Conservation (phyloP, 2,888 invertebrate species). For the Cataglyphis albicans region DNA sequence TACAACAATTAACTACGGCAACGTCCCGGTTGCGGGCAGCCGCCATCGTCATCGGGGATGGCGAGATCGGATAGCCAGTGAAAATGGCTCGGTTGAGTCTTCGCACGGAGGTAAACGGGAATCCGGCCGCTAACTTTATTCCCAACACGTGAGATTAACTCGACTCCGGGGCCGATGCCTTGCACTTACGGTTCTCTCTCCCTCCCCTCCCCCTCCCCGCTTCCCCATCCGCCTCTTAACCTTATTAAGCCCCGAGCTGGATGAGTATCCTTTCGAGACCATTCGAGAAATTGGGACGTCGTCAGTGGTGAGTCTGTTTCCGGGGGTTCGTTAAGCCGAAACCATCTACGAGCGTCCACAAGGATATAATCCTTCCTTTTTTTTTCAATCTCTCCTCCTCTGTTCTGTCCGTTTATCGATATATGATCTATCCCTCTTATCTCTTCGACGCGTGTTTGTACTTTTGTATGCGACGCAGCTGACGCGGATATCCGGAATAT, state of each 20-base stretch:
- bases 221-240: conserved; percentile 67
- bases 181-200: conserved; percentile 68
- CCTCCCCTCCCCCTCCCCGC: no score
- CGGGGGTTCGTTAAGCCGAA: conserved; percentile 78
- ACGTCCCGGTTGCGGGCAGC: conserved; percentile 34
- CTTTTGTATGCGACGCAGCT: no score
- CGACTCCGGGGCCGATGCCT: conserved; percentile 69
- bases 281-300: conserved; percentile 80
- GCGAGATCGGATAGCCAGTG: conserved; percentile 71
- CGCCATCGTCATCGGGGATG: conserved; percentile 41
- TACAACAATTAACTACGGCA: conserved; percentile 40
- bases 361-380: conserved; percentile 72
- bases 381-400: conserved; percentile 15
- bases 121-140: conserved; percentile 79
- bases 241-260: conserved; percentile 78
- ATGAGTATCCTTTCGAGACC: conserved; percentile 77
- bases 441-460: not conserved
- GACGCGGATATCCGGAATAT: conserved; percentile 12
- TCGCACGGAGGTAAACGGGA: conserved; percentile 70
- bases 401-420: conserved; percentile 14
- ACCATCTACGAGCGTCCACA: conserved; percentile 72
- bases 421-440: not conserved
- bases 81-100: conserved; percentile 73
- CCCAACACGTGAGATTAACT: conserved; percentile 81
- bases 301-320: conserved; percentile 74